Percentiles rank a stretch among this genome's conserved stretches.
These are phyloP conservation scores for Drosophila ambigua DNA, from an alignment of 1,140 invertebrate genomes.

Conservation along the genomic window DNA sequence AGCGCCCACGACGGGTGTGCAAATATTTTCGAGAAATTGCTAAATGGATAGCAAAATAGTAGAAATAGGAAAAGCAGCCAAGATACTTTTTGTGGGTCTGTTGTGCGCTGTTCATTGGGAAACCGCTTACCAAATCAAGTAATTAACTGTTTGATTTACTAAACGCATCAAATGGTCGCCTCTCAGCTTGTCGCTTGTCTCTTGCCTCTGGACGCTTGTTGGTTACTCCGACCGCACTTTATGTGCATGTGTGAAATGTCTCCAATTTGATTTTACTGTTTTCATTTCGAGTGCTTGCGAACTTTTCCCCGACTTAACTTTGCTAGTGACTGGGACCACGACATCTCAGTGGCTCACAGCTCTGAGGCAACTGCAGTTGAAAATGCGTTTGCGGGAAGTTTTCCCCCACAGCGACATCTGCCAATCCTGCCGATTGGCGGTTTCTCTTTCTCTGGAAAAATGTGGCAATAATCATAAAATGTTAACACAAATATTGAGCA, in stretches of 20 bases:
- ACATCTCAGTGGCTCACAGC: constrained; percentile 20
- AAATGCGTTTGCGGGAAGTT: constrained; percentile 48
- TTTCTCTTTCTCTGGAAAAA: constrained; percentile 76
- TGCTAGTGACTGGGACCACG: constrained; percentile 46
- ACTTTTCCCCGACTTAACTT: constrained; percentile 66
- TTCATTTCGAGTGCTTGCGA: constrained; percentile 39
- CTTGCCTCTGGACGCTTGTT: constrained; percentile 7
- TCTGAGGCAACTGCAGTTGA: constrained; percentile 22
- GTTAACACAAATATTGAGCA: constrained; percentile 75
- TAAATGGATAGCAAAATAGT: constrained; percentile 15
- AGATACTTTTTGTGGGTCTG: constrained; percentile 16
- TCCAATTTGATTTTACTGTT: constrained; percentile 32
- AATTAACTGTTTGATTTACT: constrained; percentile 80
- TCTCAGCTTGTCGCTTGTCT: constrained; percentile 23
- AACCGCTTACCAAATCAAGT: constrained; percentile 79
- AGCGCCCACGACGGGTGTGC: constrained; percentile 30
- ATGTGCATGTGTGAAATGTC: constrained; percentile 50
- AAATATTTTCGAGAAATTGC: constrained; percentile 72
- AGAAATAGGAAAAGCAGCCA: constrained; percentile 15
- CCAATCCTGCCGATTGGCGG: constrained; percentile 62
- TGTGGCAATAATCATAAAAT: constrained; percentile 78
- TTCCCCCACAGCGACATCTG: constrained; percentile 52
- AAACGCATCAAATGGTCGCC: constrained; percentile 73
- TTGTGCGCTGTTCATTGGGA: constrained; percentile 50
- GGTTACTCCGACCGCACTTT: constrained; percentile 31